Conservation (phyloP, 2,113 vertebrate genomes). For the Ranitomeya variabilis region DNA sequence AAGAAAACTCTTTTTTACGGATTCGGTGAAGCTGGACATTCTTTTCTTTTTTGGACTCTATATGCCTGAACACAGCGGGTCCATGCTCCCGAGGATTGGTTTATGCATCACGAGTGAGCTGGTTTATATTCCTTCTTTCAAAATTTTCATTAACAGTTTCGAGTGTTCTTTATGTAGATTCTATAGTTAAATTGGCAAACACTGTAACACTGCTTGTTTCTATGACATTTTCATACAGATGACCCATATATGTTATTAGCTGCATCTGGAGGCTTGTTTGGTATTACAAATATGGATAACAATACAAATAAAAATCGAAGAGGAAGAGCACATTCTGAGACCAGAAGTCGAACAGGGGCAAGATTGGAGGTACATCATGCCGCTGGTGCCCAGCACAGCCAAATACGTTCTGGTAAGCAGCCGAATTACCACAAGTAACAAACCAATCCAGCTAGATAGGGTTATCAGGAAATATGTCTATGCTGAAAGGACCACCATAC, state of each 20-base stretch:
- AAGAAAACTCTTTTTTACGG: too few relatives aligned
- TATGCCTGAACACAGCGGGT: too few relatives aligned
- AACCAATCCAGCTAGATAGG: not conserved
- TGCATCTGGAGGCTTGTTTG: not conserved
- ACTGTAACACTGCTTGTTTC: not conserved
- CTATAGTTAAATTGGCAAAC: not conserved
- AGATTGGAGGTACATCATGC: not conserved
- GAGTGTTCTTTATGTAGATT: too few relatives aligned
- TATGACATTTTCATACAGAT: not conserved
- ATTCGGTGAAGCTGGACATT: too few relatives aligned
- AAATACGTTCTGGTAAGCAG: not conserved
- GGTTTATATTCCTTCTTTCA: too few relatives aligned
- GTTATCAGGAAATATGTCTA: not conserved
- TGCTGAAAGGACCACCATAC: not conserved
- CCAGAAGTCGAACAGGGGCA: not conserved
- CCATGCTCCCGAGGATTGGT: too few relatives aligned
- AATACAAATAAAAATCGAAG: not conserved
- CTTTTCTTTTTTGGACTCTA: too few relatives aligned
- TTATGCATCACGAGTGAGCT: too few relatives aligned
- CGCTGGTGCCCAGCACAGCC: not conserved
- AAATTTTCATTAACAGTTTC: too few relatives aligned
- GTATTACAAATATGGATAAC: too few relatives aligned
- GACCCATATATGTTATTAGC: not conserved
- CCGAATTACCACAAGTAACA: not conserved
- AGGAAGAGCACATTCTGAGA: constrained; percentile 10